Conservation (phyloP, 2,888 invertebrate genomes). For the Leptinotarsa peninsularis region DNA sequence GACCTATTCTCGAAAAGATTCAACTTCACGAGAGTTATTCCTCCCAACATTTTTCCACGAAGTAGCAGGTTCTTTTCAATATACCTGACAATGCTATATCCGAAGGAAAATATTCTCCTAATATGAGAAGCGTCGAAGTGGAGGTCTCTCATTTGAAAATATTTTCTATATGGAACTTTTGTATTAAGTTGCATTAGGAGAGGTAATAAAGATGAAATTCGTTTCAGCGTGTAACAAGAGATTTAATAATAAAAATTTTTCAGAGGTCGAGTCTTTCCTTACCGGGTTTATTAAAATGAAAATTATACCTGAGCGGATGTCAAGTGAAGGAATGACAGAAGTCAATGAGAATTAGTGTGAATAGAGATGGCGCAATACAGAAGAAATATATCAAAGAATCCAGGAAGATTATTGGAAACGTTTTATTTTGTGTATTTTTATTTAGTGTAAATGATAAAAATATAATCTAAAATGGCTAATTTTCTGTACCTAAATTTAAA, state of each 20-base stretch:
- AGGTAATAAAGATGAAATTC: constrained; percentile 23
- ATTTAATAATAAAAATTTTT: constrained; percentile 6
- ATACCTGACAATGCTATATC: constrained; percentile 5
- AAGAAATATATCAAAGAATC: too few species aligned
- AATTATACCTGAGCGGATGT: not conserved
- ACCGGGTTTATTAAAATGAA: not conserved
- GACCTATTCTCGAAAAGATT: not conserved
- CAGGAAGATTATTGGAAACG: too few species aligned
- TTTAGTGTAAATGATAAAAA: too few species aligned
- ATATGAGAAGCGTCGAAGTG: constrained; percentile 1
- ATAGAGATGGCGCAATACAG: not conserved
- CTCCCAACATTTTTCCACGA: not conserved
- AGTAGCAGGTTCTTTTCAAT: not conserved
- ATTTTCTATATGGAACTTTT: constrained; percentile 13
- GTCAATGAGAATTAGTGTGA: not conserved
- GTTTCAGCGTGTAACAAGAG: not conserved
- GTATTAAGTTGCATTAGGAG: constrained; percentile 11
- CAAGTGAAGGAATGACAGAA: not conserved
- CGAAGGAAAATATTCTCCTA: constrained; percentile 11
- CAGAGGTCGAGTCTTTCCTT: not conserved
- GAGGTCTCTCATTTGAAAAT: constrained; percentile 16
- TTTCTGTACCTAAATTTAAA: too few species aligned
- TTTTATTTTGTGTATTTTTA: too few species aligned
- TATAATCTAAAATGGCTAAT: too few species aligned
- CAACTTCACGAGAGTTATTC: not conserved